phyloP scores from a whole-genome alignment of 2,113 vertebrate genomes.

The Paramisgurnus dabryanus region DNA sequence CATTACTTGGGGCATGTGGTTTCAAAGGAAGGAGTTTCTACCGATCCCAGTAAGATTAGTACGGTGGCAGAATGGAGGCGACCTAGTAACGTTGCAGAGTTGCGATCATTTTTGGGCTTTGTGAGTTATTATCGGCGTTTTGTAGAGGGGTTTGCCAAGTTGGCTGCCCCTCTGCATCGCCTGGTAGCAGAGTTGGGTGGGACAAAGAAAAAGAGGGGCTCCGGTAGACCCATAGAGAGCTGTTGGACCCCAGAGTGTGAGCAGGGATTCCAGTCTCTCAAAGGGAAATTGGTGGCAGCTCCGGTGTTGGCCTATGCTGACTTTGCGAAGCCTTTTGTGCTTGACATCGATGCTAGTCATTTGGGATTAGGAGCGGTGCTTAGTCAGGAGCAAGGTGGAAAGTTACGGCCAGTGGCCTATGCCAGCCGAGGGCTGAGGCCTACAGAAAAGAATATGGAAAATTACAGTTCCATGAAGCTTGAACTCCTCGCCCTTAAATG shows the following conservation, averaged over 20 bases:
- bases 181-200: background rate
- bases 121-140: too few species aligned
- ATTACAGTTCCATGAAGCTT: slow-evolving; percentile 32
- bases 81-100: background rate
- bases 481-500: slow-evolving; percentile 26
- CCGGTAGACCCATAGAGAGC: too few species aligned
- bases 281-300: background rate
- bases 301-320: too few species aligned
- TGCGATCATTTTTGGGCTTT: background rate
- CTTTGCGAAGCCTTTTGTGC: background rate
- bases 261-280: background rate
- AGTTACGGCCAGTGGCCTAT: background rate
- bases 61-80: background rate
- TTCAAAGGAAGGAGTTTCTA: background rate
- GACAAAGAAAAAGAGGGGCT: background rate
- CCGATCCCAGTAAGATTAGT: slow-evolving; percentile 2
- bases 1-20: slow-evolving; percentile 1
- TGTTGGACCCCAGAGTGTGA: background rate
- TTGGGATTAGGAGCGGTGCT: slow-evolving; percentile 14
- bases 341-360: slow-evolving; percentile 21
- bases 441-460: slow-evolving; percentile 20
- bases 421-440: slow-evolving; percentile 1
- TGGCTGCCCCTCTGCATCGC: too few species aligned
- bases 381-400: slow-evolving; percentile 12
- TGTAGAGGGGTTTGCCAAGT: too few species aligned